These are phyloP conservation scores for Gobio gobio DNA, from an alignment of 2,113 vertebrate species.

Conservation along the genomic window DNA sequence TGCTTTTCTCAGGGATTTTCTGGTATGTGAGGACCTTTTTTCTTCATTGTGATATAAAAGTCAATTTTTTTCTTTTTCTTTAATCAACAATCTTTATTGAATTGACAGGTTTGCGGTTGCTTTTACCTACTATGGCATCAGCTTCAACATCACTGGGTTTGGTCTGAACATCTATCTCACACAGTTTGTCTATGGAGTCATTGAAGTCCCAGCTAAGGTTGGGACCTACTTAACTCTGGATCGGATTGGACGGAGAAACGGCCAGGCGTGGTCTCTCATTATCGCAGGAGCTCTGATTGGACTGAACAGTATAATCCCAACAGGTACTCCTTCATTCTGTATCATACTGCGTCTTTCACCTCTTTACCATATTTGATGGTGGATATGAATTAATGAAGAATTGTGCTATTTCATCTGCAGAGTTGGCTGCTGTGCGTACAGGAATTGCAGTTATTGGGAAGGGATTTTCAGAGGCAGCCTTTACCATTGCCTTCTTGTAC, in stretches of 20 bases:
- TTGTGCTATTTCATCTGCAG: conserved; percentile 58
- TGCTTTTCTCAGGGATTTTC: conserved; percentile 71
- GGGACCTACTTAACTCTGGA: conserved; percentile 75
- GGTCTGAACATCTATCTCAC: conserved; percentile 82
- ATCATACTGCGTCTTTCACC: neutral
- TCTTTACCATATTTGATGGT: neutral
- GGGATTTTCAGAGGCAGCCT: conserved; percentile 83
- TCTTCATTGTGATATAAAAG: neutral
- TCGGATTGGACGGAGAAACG: conserved; percentile 72
- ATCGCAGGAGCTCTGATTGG: conserved; percentile 73
- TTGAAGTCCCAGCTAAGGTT: conserved; percentile 84
- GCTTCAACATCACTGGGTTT: conserved; percentile 80
- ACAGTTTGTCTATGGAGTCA: conserved; percentile 80
- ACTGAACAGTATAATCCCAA: conserved; percentile 68
- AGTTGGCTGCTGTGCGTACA: conserved; percentile 64
- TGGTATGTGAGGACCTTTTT: conserved; percentile 67
- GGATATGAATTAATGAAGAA: neutral
- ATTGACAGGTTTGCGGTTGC: conserved; percentile 82
- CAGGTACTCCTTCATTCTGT: conserved; percentile 62
- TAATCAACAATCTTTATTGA: neutral
- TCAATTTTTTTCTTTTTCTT: neutral
- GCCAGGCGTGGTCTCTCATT: conserved; percentile 77
- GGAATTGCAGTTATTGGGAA: conserved; percentile 78
- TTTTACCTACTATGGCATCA: conserved; percentile 87
- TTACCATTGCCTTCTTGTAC: conserved; percentile 82